Percentiles rank a stretch among this genome's conserved stretches.
phyloP scores from a whole-genome alignment of 2,888 invertebrate species.

The Phyllotreta striolata region DNA sequence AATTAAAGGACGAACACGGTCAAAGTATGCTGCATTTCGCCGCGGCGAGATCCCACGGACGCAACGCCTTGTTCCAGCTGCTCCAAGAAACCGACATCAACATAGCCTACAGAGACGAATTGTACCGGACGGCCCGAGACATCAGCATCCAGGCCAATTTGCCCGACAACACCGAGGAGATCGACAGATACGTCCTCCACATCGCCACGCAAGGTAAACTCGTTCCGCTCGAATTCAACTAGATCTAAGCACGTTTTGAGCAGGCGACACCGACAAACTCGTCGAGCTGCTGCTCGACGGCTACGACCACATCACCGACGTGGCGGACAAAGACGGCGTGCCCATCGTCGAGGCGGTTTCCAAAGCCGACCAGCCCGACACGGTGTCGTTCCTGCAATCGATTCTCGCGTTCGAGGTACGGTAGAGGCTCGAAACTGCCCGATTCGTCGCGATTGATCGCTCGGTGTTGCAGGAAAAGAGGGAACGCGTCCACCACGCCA shows the following conservation, averaged over 20 bases:
- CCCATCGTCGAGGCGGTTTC: constrained; percentile 75
- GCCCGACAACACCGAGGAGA: constrained; percentile 79
- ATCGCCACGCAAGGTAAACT: constrained; percentile 78
- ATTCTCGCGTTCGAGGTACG: constrained; percentile 79
- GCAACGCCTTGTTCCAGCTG: constrained; percentile 80
- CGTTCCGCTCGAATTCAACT: too few relatives aligned
- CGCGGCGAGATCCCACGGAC: constrained; percentile 81
- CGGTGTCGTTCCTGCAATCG: constrained; percentile 74
- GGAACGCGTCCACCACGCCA: constrained; percentile 78
- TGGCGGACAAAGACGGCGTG: constrained; percentile 75
- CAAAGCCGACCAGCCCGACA: constrained; percentile 72
- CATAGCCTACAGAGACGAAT: constrained; percentile 82
- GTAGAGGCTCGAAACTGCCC: background rate
- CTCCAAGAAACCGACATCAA: constrained; percentile 82
- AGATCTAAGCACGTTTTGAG: too few relatives aligned
- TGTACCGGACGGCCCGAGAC: constrained; percentile 88
- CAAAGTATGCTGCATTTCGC: constrained; percentile 91
- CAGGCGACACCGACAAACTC: constrained; percentile 72
- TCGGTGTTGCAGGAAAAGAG: constrained; percentile 71
- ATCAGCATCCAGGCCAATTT: constrained; percentile 83
- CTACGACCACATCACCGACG: constrained; percentile 86
- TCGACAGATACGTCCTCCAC: constrained; percentile 81
- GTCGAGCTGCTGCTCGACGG: constrained; percentile 80
- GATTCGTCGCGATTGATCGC: background rate
- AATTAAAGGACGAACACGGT: constrained; percentile 81